Evolutionary conservation across 92 coral and sea anemone species (phyloP).

Genomic region (Porites divaricata): DNA sequence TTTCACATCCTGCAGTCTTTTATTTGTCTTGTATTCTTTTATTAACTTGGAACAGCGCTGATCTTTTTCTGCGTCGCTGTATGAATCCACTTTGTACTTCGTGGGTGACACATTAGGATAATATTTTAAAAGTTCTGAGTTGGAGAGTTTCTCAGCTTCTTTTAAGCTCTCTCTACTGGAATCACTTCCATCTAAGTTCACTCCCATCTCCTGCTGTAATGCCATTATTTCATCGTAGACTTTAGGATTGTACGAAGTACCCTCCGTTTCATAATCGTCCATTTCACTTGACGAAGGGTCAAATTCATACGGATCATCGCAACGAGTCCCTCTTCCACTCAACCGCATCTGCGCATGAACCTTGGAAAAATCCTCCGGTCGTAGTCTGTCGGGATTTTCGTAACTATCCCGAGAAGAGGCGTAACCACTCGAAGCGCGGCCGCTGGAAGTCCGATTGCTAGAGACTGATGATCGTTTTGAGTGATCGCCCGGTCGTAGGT

Average conservation of each 20-base stretch:
- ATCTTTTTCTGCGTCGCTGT: conserved; percentile 83
- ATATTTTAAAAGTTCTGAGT: conserved; percentile 63
- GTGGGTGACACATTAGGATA: conserved; percentile 66
- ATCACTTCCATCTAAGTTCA: conserved; percentile 70
- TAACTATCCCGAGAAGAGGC: conserved; percentile 59
- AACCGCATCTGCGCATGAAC: conserved; percentile 38
- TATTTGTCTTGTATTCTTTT: conserved; percentile 90
- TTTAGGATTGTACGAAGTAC: conserved; percentile 59
- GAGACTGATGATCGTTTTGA: conserved; percentile 66
- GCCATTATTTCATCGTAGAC: conserved; percentile 55
- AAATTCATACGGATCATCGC: conserved; percentile 86
- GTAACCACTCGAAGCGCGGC: conserved; percentile 63
- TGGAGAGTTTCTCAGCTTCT: conserved; percentile 65
- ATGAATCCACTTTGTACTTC: conserved; percentile 75
- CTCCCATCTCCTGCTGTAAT: conserved; percentile 72
- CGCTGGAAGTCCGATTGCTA: conserved; percentile 76
- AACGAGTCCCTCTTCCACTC: conserved; percentile 47
- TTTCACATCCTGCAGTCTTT: conserved; percentile 53
- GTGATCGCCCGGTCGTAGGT: conserved; percentile 16
- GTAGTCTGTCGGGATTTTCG: conserved; percentile 23
- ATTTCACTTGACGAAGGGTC: conserved; percentile 72
- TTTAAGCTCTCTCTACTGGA: conserved; percentile 52
- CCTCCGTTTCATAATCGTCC: conserved; percentile 66
- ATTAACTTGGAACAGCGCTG: conserved; percentile 88
- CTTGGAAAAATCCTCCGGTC: conserved; percentile 43